Evolutionary conservation across 2,888 invertebrate genomes (phyloP).

Genomic region (Mesodorylaimus sp.): DNA sequence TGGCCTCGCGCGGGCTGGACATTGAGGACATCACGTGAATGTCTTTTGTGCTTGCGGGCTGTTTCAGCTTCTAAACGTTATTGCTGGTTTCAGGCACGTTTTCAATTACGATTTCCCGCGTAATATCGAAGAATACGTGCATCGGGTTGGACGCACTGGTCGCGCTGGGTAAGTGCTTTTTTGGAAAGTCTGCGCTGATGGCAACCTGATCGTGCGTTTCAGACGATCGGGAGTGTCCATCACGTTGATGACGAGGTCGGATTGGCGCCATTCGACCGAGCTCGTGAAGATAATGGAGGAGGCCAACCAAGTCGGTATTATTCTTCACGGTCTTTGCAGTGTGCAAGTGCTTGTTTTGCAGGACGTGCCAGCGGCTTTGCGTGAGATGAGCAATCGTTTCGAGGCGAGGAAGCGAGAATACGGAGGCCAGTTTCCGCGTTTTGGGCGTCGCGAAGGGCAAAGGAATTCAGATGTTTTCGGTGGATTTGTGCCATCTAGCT

Average conservation of each 20-base stretch:
- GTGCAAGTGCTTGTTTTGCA: too few species aligned
- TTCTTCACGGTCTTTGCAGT: too few species aligned
- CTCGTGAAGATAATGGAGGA: constrained; percentile 68
- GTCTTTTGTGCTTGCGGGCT: too few species aligned
- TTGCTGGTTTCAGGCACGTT: constrained; percentile 46
- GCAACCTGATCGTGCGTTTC: neutral
- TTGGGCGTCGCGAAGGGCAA: too few species aligned
- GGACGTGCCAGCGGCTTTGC: too few species aligned
- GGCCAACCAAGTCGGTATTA: constrained; percentile 55
- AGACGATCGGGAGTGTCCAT: constrained; percentile 56
- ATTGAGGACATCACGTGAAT: constrained; percentile 38
- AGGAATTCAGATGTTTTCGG: too few species aligned
- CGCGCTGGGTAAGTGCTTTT: constrained; percentile 50
- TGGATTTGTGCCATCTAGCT: too few species aligned
- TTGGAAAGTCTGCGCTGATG: neutral
- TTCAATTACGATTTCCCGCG: constrained; percentile 79
- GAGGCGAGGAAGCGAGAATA: too few species aligned
- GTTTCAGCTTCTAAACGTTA: too few species aligned
- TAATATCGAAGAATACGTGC: constrained; percentile 86
- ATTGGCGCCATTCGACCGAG: constrained; percentile 62
- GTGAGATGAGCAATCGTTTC: too few species aligned
- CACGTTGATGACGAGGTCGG: constrained; percentile 53
- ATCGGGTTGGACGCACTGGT: constrained; percentile 84
- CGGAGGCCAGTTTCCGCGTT: too few species aligned
- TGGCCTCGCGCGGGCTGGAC: constrained; percentile 80